phyloP scores from a whole-genome alignment of 92 coral and sea anemone species.

The Nematostella vectensis region DNA sequence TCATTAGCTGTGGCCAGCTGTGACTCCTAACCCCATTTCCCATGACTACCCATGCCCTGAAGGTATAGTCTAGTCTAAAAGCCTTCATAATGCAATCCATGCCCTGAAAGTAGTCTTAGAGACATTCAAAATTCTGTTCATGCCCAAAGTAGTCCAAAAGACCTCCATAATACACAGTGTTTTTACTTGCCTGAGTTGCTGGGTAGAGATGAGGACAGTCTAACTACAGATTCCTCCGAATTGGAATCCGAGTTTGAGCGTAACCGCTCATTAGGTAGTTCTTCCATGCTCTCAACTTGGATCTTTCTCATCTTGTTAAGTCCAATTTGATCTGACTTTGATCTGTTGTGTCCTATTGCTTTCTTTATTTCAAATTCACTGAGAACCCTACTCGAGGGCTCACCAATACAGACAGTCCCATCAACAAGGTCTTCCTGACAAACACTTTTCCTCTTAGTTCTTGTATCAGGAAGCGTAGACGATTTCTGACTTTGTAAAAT shows the following conservation, averaged over 20 bases:
- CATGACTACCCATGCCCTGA: too few relatives aligned
- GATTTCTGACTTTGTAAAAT: not conserved
- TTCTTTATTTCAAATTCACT: slow-evolving; percentile 48
- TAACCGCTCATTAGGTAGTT: slow-evolving; percentile 13
- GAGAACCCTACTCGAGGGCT: not conserved
- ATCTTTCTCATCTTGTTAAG: slow-evolving; percentile 21
- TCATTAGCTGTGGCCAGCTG: too few relatives aligned
- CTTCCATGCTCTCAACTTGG: slow-evolving; percentile 2
- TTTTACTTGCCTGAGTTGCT: slow-evolving; percentile 54
- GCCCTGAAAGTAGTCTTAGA: too few relatives aligned
- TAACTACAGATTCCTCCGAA: slow-evolving; percentile 1
- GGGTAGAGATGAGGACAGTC: slow-evolving; percentile 65
- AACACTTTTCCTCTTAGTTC: not conserved
- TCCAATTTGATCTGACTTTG: slow-evolving; percentile 80
- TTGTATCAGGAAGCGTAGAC: not conserved
- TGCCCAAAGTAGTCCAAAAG: too few relatives aligned
- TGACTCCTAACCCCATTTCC: too few relatives aligned
- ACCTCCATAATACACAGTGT: too few relatives aligned
- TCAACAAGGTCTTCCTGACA: not conserved
- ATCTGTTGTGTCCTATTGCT: slow-evolving; percentile 74
- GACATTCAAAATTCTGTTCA: too few relatives aligned
- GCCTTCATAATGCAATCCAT: too few relatives aligned
- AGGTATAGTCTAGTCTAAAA: too few relatives aligned
- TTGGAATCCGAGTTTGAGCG: not conserved
- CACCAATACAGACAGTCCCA: not conserved